phyloP scores from a whole-genome alignment of 2,888 invertebrate species.

The Hydroisotoma schaefferi region DNA sequence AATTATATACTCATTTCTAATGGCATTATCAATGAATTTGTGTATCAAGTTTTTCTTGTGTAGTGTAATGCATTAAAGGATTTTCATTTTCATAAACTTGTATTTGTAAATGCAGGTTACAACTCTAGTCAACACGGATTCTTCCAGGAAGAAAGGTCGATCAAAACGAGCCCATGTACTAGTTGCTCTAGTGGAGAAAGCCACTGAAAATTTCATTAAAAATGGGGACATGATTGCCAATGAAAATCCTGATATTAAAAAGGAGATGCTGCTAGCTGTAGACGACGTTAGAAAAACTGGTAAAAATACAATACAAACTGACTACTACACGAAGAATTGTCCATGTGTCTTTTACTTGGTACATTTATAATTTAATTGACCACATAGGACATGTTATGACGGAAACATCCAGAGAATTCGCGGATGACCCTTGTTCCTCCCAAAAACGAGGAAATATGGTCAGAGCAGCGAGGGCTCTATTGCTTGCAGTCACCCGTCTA shows the following conservation, averaged over 20 bases:
- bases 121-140: slow-evolving; percentile 93
- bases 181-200: slow-evolving; percentile 93
- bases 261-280: slow-evolving; percentile 92
- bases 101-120: slow-evolving; percentile 65
- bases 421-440: slow-evolving; percentile 93
- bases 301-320: slow-evolving; percentile 2
- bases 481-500: slow-evolving; percentile 90
- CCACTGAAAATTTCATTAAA: slow-evolving; percentile 93
- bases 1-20: no score
- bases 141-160: slow-evolving; percentile 88
- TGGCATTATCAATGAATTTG: not conserved
- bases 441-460: slow-evolving; percentile 92
- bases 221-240: slow-evolving; percentile 92
- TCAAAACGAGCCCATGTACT: slow-evolving; percentile 94
- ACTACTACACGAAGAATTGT: not conserved
- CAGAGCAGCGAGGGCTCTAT: slow-evolving; percentile 81
- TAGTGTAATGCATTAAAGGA: not conserved
- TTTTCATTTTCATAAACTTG: not conserved
- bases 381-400: slow-evolving; percentile 74
- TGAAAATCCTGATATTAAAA: slow-evolving; percentile 93
- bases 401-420: slow-evolving; percentile 86
- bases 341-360: no score
- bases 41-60: not conserved
- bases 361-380: not conserved
- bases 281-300: slow-evolving; percentile 92